These are phyloP conservation scores for Labeo rohita DNA, from an alignment of 2,113 vertebrate species.

Conservation along the genomic window DNA sequence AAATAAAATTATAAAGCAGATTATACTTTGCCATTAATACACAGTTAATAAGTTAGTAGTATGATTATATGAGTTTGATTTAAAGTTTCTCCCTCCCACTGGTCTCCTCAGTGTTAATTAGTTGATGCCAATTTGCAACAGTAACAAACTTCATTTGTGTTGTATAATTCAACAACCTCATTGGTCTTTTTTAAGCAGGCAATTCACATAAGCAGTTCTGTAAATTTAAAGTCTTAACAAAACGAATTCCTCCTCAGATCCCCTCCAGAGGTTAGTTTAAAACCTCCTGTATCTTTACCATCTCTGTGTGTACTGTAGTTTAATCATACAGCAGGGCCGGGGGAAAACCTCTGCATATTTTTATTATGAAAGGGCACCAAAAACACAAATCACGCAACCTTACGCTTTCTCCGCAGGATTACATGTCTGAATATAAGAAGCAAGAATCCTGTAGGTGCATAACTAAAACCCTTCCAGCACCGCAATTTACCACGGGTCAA, in stretches of 20 bases:
- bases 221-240: not conserved
- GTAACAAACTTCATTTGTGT: not conserved
- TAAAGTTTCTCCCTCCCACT: not conserved
- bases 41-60: not conserved
- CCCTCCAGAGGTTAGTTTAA: not conserved
- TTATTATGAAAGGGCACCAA: not conserved
- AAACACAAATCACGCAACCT: constrained; percentile 15
- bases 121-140: not conserved
- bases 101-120: not conserved
- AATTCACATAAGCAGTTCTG: not conserved
- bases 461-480: constrained; percentile 5
- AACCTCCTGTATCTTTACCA: not conserved
- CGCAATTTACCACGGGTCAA: constrained; percentile 2
- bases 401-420: constrained; percentile 18
- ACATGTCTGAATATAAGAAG: not conserved
- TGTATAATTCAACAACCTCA: not conserved
- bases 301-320: constrained; percentile 10
- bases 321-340: not conserved
- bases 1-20: no score
- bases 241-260: constrained; percentile 18
- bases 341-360: not conserved
- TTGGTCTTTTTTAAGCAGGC: not conserved
- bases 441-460: constrained; percentile 17
- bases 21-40: not conserved
- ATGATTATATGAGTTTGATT: not conserved